Conservation (phyloP, 2,113 vertebrate species). For the Anas platyrhynchos region DNA sequence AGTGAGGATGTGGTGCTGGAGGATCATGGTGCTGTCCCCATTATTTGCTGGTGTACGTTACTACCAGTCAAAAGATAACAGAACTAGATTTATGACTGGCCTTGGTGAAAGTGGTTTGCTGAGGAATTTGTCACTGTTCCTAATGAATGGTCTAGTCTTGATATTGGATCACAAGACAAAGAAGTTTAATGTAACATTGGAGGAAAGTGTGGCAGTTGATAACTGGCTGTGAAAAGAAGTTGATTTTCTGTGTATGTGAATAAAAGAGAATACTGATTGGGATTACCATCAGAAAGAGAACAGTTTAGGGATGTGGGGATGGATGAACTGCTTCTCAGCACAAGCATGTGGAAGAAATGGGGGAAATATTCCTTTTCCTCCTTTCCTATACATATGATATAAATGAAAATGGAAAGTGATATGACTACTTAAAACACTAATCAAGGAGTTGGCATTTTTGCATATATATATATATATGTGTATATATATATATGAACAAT, state of each 20-base stretch:
- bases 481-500: not conserved
- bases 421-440: not conserved
- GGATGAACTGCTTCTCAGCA: not conserved
- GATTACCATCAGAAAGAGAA: not conserved
- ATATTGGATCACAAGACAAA: not conserved
- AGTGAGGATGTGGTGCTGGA: not conserved
- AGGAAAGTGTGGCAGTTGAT: not conserved
- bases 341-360: not conserved
- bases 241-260: not conserved
- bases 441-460: not conserved
- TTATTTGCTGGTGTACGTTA: not conserved
- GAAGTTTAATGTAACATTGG: not conserved
- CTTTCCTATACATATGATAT: no score
- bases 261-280: not conserved
- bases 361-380: not conserved
- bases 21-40: not conserved
- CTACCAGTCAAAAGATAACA: not conserved
- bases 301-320: not conserved
- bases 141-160: not conserved
- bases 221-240: not conserved
- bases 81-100: not conserved
- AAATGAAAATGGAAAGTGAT: not conserved
- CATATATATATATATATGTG: not conserved
- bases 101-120: not conserved
- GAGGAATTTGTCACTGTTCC: not conserved